These are phyloP conservation scores for Ecdyonurus torrentis DNA, from an alignment of 2,888 invertebrate species.

Conservation along the genomic window DNA sequence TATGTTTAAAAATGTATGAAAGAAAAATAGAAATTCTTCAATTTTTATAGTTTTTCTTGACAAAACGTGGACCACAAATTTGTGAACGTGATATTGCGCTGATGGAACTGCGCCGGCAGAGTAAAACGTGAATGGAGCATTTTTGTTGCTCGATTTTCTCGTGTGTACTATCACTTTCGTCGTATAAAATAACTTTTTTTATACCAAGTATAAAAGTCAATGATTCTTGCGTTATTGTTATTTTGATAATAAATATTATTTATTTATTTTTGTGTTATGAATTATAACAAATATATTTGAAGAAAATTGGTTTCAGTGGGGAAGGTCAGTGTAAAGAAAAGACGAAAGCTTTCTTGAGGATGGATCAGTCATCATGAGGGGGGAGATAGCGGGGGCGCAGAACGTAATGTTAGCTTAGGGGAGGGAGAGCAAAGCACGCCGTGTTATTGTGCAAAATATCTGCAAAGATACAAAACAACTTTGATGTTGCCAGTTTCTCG, in stretches of 20 bases:
- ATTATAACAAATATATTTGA: not conserved
- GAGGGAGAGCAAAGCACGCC: not conserved
- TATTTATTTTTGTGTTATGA: not conserved
- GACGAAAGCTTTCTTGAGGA: not conserved
- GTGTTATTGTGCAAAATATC: not conserved
- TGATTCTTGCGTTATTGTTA: no score
- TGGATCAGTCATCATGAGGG: not conserved
- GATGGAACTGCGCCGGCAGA: not conserved
- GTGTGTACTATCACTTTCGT: not conserved
- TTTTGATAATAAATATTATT: no score
- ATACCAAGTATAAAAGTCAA: no score
- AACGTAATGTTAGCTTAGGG: not conserved
- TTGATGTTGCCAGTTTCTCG: no score
- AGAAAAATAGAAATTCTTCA: not conserved
- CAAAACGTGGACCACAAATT: not conserved
- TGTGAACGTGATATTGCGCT: not conserved
- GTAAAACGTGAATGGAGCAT: slow-evolving; percentile 1
- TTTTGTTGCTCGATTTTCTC: not conserved
- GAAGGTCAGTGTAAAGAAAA: not conserved
- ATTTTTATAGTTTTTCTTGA: not conserved
- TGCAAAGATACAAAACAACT: no score
- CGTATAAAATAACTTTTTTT: no score
- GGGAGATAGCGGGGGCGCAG: not conserved
- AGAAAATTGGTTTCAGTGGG: not conserved
- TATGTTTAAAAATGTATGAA: no score